phyloP scores from a whole-genome alignment of 2,797 vertebrate species.

The Coluber constrictor region DNA sequence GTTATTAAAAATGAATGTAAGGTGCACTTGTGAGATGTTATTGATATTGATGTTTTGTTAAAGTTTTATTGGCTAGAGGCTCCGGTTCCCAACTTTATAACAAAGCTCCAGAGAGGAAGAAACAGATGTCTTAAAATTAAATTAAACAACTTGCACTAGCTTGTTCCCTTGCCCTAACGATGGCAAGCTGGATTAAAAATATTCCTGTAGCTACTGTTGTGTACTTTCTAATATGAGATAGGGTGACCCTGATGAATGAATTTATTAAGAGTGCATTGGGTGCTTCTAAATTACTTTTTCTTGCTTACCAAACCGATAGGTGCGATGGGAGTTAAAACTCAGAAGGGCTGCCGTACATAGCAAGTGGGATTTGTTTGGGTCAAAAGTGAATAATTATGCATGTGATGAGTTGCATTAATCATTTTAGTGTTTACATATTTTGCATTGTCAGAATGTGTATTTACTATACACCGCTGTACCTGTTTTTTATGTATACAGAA shows the following conservation, averaged over 20 bases:
- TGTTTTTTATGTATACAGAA: neutral
- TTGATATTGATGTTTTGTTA: constrained; percentile 14
- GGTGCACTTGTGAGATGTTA: constrained; percentile 1
- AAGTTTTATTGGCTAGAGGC: constrained; percentile 20
- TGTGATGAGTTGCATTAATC: neutral
- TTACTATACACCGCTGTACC: neutral
- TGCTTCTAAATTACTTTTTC: neutral
- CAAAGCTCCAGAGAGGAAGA: neutral
- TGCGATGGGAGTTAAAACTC: neutral
- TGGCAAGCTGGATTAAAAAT: neutral
- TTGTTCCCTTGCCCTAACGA: neutral
- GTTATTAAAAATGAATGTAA: constrained; percentile 28
- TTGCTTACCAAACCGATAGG: neutral
- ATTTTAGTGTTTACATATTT: neutral
- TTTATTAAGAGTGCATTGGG: neutral
- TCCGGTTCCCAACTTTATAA: neutral
- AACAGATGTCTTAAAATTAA: neutral
- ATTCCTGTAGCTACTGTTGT: neutral
- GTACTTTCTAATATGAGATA: neutral
- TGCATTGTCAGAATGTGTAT: neutral
- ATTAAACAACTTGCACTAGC: neutral
- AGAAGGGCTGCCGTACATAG: neutral
- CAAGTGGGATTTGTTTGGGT: neutral
- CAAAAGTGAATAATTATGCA: neutral
- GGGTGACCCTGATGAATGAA: neutral